Evolutionary conservation across 2,888 invertebrate species (phyloP).

Genomic region (Agonopterix alstromeriana): DNA sequence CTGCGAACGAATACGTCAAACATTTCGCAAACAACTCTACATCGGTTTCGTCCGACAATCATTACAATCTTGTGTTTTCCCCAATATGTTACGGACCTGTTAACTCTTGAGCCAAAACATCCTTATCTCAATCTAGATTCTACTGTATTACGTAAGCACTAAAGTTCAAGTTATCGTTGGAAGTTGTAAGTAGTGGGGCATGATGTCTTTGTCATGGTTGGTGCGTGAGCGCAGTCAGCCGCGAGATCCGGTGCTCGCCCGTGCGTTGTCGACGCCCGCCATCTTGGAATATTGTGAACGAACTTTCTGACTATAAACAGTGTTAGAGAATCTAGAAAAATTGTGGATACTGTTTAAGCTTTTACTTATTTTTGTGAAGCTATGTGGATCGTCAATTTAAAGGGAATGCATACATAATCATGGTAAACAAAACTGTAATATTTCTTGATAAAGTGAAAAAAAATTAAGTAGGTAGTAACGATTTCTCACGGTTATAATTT

Average conservation of each 20-base stretch:
- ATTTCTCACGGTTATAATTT: no score
- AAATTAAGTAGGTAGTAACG: no score
- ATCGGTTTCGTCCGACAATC: conserved; percentile 9
- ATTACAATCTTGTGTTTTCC: conserved; percentile 48
- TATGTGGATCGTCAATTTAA: no score
- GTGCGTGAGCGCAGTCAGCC: conserved; percentile 55
- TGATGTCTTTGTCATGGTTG: conserved; percentile 47
- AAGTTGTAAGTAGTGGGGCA: conserved; percentile 33
- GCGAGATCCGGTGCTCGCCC: conserved; percentile 50
- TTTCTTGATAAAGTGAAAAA: no score
- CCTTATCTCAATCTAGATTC: conserved; percentile 7
- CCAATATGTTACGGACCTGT: conserved; percentile 43
- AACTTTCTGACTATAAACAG: background rate
- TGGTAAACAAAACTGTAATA: no score
- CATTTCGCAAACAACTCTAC: background rate
- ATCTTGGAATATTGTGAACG: conserved; percentile 23
- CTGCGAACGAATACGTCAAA: no score
- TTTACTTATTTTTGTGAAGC: no score
- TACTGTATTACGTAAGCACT: conserved; percentile 12
- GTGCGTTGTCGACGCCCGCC: conserved; percentile 32
- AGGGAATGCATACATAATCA: no score
- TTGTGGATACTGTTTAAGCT: no score
- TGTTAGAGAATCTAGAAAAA: background rate
- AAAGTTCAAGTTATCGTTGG: conserved; percentile 13
- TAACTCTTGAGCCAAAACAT: conserved; percentile 36